A percentile compares a stretch with the other conserved stretches of the same genome.
phyloP scores from a whole-genome alignment of 1,140 invertebrate genomes.

The Cryptotermes secundus region DNA sequence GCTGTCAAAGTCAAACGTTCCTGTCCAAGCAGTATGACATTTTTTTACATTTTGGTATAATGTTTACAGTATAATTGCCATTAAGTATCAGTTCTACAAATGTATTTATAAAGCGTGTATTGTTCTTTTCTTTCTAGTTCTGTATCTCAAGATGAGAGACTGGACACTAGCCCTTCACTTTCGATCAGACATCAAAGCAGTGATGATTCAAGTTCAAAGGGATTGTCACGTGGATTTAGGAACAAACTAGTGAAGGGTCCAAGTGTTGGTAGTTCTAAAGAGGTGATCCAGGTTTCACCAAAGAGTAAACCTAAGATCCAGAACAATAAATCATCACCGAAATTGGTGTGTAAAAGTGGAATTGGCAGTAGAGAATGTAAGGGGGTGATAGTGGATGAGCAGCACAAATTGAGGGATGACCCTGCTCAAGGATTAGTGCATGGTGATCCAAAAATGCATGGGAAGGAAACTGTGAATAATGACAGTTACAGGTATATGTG shows the following conservation, averaged over 20 bases:
- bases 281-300: slow-evolving; percentile 21
- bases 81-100: neutral
- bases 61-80: neutral
- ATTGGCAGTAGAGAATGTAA: neutral
- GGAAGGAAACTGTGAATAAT: slow-evolving; percentile 20
- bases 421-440: neutral
- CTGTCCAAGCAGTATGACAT: neutral
- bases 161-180: neutral
- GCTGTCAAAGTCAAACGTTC: neutral
- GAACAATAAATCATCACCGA: slow-evolving; percentile 1
- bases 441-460: slow-evolving; percentile 18
- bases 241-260: slow-evolving; percentile 31
- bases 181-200: neutral
- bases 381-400: neutral
- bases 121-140: neutral
- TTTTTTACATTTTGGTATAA: neutral
- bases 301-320: slow-evolving; percentile 22
- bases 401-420: neutral
- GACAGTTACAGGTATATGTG: neutral
- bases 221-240: slow-evolving; percentile 27
- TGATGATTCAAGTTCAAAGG: slow-evolving; percentile 28
- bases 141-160: neutral
- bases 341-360: slow-evolving; percentile 23
- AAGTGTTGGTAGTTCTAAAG: slow-evolving; percentile 19
- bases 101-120: neutral